These are phyloP conservation scores for Drosophila jambulina DNA, from an alignment of 1,140 invertebrate species.

Conservation along the genomic window DNA sequence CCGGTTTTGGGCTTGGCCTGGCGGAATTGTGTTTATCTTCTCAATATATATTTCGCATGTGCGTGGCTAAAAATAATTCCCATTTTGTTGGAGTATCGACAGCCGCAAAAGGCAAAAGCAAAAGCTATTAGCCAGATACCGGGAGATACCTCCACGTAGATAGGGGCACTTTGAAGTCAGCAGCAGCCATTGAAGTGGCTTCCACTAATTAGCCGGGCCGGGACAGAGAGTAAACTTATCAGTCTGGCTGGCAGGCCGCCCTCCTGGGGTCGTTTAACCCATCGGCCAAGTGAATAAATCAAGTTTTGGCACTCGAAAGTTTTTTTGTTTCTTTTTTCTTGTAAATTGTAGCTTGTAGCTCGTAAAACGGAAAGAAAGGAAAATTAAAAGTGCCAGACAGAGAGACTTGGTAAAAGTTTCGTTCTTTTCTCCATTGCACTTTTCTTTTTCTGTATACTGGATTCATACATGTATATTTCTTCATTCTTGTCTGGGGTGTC, in stretches of 20 bases:
- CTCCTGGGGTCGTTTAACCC: slow-evolving; percentile 43
- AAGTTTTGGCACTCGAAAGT: slow-evolving; percentile 47
- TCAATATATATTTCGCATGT: slow-evolving; percentile 43
- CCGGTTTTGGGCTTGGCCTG: slow-evolving; percentile 51
- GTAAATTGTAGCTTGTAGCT: slow-evolving; percentile 10
- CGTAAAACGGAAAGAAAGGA: slow-evolving; percentile 52
- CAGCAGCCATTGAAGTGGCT: slow-evolving; percentile 30
- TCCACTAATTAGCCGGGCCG: slow-evolving; percentile 53
- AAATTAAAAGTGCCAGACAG: slow-evolving; percentile 44
- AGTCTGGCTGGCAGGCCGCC: slow-evolving; percentile 9
- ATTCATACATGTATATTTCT: slow-evolving; percentile 10
- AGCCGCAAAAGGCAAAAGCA: slow-evolving; percentile 25
- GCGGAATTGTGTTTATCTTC: slow-evolving; percentile 47
- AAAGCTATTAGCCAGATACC: slow-evolving; percentile 34
- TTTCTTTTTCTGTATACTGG: slow-evolving; percentile 14
- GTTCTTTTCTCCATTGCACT: slow-evolving; percentile 31
- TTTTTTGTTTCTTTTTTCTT: slow-evolving; percentile 7
- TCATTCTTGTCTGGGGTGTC: slow-evolving; percentile 35
- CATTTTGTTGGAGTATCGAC: slow-evolving; percentile 36
- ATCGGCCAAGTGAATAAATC: slow-evolving; percentile 39
- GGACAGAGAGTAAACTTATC: slow-evolving; percentile 31
- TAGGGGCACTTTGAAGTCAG: slow-evolving; percentile 35
- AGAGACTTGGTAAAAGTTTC: slow-evolving; percentile 36
- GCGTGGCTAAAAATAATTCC: slow-evolving; percentile 54
- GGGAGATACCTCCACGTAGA: slow-evolving; percentile 15